Percentiles rank a stretch among this genome's conserved stretches.
Conservation (phyloP, 2,113 vertebrate genomes). For the Larimichthys crocea region DNA sequence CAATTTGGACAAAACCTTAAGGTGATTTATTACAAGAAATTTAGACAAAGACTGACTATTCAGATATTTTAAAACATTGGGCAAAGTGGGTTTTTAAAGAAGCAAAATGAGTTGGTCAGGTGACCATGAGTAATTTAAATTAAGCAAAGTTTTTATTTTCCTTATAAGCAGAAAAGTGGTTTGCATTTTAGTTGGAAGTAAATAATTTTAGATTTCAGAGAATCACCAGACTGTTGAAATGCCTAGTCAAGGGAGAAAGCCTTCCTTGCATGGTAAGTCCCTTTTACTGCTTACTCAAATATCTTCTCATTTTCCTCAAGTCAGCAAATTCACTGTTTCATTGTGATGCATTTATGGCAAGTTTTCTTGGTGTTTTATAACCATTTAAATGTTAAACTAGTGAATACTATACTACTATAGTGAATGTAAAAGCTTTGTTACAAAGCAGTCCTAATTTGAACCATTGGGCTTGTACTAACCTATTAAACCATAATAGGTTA, state of each 20-base stretch:
- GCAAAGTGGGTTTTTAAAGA: too few species aligned
- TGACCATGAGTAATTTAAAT: neutral
- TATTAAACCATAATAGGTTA: too few species aligned
- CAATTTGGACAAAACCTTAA: neutral
- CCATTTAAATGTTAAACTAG: too few species aligned
- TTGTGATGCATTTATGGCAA: too few species aligned
- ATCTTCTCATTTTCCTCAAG: neutral
- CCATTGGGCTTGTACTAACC: too few species aligned
- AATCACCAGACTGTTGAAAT: neutral
- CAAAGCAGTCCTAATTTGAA: too few species aligned
- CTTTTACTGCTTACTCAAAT: neutral
- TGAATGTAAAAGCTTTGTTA: neutral
- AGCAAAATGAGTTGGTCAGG: too few species aligned
- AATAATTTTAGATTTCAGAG: too few species aligned
- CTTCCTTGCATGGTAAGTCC: neutral
- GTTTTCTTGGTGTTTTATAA: too few species aligned
- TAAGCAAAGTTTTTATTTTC: neutral
- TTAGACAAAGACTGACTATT: neutral
- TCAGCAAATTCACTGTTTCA: neutral
- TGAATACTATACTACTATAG: too few species aligned
- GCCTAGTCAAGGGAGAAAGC: neutral
- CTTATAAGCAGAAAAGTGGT: neutral
- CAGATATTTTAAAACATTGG: too few species aligned
- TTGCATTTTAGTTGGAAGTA: neutral
- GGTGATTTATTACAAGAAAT: neutral